Percentiles rank a stretch among this genome's conserved stretches.
These are phyloP conservation scores for Aldrovandia affinis DNA, from an alignment of 2,797 vertebrate species.

Conservation along the genomic window DNA sequence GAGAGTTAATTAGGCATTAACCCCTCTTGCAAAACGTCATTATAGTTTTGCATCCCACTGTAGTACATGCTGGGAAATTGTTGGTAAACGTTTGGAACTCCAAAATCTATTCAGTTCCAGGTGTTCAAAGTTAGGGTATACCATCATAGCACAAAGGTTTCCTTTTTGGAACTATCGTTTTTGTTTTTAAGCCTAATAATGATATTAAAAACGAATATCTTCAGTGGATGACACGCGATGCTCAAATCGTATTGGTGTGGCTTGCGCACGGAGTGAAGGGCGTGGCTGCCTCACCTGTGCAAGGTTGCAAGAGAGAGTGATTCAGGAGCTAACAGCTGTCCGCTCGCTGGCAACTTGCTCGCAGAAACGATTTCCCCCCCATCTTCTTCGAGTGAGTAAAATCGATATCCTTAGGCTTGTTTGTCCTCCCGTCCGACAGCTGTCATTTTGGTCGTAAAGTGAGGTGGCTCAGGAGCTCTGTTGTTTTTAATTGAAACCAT, in stretches of 20 bases:
- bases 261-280: slow-evolving; percentile 1
- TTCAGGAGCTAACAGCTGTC: slow-evolving; percentile 36
- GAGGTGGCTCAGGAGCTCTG: neutral
- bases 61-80: neutral
- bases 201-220: neutral
- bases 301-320: slow-evolving; percentile 32
- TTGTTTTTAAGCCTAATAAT: neutral
- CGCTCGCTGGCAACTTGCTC: slow-evolving; percentile 30
- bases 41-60: neutral
- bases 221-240: neutral
- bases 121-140: neutral
- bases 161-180: too few species aligned
- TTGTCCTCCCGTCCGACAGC: neutral
- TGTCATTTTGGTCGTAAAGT: neutral
- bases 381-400: neutral
- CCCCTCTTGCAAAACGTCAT: neutral
- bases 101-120: neutral
- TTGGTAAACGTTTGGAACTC: neutral
- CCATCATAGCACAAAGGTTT: too few species aligned
- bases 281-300: slow-evolving; percentile 52
- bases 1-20: neutral
- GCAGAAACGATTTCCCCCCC: neutral
- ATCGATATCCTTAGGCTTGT: neutral
- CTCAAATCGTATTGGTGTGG: neutral
- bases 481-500: slow-evolving; percentile 19